phyloP scores from a whole-genome alignment of 92 coral and sea anemone genomes.

The Epizoanthus rinbou region DNA sequence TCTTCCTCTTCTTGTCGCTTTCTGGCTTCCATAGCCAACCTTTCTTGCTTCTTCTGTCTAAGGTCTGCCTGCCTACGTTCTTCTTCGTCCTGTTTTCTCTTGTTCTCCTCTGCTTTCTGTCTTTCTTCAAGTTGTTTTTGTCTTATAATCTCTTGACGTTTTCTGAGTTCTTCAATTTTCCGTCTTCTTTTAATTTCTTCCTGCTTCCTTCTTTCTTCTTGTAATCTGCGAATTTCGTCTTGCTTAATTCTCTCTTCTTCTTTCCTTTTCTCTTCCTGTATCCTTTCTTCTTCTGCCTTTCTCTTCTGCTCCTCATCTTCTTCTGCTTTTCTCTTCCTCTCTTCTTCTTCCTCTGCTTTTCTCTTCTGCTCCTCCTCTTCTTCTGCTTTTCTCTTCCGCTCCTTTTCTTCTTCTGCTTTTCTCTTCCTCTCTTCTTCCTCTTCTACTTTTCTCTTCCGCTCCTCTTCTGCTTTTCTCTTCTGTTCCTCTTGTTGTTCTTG shows the following conservation, averaged over 20 bases:
- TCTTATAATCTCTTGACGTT: slow-evolving; percentile 1
- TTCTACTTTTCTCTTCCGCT: background rate
- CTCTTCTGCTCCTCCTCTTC: background rate
- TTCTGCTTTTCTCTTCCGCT: background rate
- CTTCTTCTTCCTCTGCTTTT: background rate
- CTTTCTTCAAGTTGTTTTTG: slow-evolving; percentile 6
- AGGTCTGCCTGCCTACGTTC: background rate
- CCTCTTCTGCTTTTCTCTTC: background rate
- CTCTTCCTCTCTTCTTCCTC: background rate
- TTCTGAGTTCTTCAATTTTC: slow-evolving; percentile 6
- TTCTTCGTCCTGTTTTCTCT: slow-evolving; percentile 19
- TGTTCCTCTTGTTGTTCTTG: slow-evolving; percentile 4
- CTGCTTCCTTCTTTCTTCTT: background rate
- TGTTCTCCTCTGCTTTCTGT: slow-evolving; percentile 1
- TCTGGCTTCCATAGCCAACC: background rate
- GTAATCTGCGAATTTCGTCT: background rate
- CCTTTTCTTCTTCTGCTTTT: background rate
- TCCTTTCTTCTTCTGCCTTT: background rate
- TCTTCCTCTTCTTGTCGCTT: slow-evolving; percentile 5
- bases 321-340: background rate
- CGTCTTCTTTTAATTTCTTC: background rate
- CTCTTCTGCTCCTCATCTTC: background rate
- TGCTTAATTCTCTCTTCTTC: slow-evolving; percentile 13
- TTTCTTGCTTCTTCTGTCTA: slow-evolving; percentile 14
- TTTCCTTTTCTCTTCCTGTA: background rate